A percentile compares a stretch with the other conserved stretches of the same genome.
phyloP scores from a whole-genome alignment of 2,888 invertebrate species.

The Amiota communis region DNA sequence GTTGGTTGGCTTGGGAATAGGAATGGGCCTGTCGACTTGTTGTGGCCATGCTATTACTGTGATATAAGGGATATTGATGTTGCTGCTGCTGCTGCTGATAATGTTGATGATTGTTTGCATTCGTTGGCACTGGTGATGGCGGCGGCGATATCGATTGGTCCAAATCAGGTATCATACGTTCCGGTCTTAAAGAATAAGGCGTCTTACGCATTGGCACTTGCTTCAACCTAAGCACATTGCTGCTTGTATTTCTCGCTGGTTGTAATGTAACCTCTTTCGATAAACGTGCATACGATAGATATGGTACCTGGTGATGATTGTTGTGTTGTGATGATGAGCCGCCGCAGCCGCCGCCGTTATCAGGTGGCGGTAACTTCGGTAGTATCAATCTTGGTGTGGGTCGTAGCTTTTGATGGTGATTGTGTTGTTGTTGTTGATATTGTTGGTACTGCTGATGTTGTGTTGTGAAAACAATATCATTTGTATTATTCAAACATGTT shows the following conservation, averaged over 20 bases:
- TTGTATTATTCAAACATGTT: slow-evolving; percentile 43
- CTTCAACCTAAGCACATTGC: slow-evolving; percentile 53
- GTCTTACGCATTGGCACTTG: slow-evolving; percentile 59
- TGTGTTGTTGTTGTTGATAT: not conserved
- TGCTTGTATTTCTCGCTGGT: slow-evolving; percentile 37
- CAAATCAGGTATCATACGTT: slow-evolving; percentile 63
- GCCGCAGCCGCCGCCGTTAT: slow-evolving; percentile 10
- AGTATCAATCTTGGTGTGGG: slow-evolving; percentile 57
- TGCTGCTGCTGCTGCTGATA: slow-evolving; percentile 15
- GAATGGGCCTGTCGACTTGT: slow-evolving; percentile 52
- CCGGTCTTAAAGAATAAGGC: slow-evolving; percentile 62
- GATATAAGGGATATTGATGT: slow-evolving; percentile 32
- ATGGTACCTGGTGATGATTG: slow-evolving; percentile 32
- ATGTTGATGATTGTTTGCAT: slow-evolving; percentile 16
- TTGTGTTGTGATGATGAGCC: slow-evolving; percentile 26
- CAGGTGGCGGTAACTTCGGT: slow-evolving; percentile 48
- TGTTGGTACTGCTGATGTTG: slow-evolving; percentile 39
- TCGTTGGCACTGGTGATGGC: slow-evolving; percentile 43
- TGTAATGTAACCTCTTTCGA: slow-evolving; percentile 56
- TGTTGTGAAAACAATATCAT: slow-evolving; percentile 55
- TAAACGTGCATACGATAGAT: slow-evolving; percentile 40
- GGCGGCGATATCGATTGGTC: slow-evolving; percentile 62
- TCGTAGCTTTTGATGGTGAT: not conserved
- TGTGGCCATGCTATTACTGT: slow-evolving; percentile 40
- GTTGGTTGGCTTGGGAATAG: slow-evolving; percentile 23